Base-by-base conservation (phyloP, 1,140 invertebrate genomes). In the Drosophila tristis region DNA sequence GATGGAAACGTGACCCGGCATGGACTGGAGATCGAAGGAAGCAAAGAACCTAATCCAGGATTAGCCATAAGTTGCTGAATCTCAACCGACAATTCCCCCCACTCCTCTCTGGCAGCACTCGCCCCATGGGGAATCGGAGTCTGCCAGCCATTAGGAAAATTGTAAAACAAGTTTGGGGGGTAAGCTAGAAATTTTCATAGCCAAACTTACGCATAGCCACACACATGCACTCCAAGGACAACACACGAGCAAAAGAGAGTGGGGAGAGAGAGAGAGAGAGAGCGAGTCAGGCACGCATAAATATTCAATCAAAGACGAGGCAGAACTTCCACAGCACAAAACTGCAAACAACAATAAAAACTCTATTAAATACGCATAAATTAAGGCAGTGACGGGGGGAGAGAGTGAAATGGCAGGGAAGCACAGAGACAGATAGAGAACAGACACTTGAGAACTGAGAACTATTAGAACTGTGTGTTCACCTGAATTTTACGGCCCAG, bases 311-410 rank as follows among this genome's bases (percentile, higher is more conserved):
- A 89, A 70, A 89, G 70, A 78, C 77, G 74, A 68, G 51, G 66
- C 42, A 72, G 51, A 87, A 78, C 70, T 86, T 82, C 50, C 49
- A 50, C 47, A 54, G 57, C 60, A 39, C 35, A 11, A 63, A 86
- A 86, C 84, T 86, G 82, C 78, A 79, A 87, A 89, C 79, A 87
- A 87, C 79, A 87, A 87, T 87, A 87, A 87, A 87, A 87, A 87
- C 79, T 84, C 82, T 80, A 87, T 87, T 87, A 89, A 87, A 87
- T 89, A 89, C 79, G 82, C 84, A 87, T 87, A 87, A 89, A 89
- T 87, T 87, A 89, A 70, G 84, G 53, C 8, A 45, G 45, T 43
- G 54, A 13, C 39, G 35, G 43, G 48, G 39, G 7, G 15, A 39
- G 29, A 71, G 39, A n/a, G n/a, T 4, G 4, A 5, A 42, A n/a